These are phyloP conservation scores for Grallaria varia DNA, from an alignment of 2,113 vertebrate species.

Conservation along the genomic window DNA sequence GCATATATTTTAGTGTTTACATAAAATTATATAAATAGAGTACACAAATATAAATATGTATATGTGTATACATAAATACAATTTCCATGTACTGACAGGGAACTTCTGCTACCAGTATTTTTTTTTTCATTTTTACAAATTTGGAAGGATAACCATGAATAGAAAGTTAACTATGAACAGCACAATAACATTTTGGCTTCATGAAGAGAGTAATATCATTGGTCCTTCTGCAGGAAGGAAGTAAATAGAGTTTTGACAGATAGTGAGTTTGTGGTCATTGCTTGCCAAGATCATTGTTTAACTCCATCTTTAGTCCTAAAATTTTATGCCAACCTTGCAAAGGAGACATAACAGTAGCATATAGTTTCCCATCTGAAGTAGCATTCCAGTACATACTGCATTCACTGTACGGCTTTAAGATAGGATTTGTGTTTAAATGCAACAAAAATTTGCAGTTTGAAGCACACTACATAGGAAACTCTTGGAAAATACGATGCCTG, in stretches of 20 bases:
- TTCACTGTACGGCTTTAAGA: background rate
- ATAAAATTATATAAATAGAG: background rate
- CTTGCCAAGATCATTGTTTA: background rate
- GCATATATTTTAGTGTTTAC: background rate
- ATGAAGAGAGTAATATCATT: background rate
- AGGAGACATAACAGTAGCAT: background rate
- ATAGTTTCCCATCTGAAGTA: background rate
- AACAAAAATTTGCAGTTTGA: background rate
- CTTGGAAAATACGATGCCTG: background rate
- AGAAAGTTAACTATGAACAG: background rate
- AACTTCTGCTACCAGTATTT: background rate
- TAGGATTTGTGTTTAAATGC: background rate
- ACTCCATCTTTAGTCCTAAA: background rate
- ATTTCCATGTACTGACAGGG: background rate
- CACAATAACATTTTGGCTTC: background rate
- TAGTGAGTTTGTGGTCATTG: background rate
- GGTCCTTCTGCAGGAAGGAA: background rate
- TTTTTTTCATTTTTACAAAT: background rate
- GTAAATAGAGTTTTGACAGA: background rate
- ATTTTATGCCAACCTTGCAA: background rate
- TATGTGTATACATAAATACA: background rate
- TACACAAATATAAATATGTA: background rate
- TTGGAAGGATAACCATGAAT: background rate
- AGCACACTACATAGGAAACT: background rate
- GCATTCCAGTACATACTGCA: background rate